These are phyloP conservation scores for Pheosia tremula DNA, from an alignment of 2,888 invertebrate genomes.

Conservation along the genomic window DNA sequence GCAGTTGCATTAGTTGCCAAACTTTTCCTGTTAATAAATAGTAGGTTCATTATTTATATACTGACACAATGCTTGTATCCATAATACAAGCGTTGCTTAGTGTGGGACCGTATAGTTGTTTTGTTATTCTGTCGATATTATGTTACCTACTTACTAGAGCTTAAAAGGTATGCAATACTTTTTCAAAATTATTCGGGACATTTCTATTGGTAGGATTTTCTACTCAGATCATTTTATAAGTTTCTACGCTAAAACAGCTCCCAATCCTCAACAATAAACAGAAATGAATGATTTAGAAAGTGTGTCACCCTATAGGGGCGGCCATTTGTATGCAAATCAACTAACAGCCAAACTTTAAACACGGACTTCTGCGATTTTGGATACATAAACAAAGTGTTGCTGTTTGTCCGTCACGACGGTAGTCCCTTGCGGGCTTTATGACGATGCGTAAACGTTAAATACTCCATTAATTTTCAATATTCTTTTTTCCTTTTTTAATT, in stretches of 20 bases:
- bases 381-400: slow-evolving; percentile 48
- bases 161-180: too few relatives aligned
- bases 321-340: slow-evolving; percentile 76
- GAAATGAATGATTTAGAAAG: slow-evolving; percentile 68
- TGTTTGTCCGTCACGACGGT: slow-evolving; percentile 43
- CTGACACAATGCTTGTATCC: too few relatives aligned
- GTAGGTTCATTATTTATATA: too few relatives aligned
- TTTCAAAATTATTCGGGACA: too few relatives aligned
- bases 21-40: background rate
- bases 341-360: slow-evolving; percentile 48
- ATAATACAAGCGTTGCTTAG: background rate
- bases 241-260: slow-evolving; percentile 12
- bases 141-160: too few relatives aligned
- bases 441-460: too few relatives aligned
- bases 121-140: too few relatives aligned
- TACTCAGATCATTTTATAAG: too few relatives aligned
- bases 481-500: too few relatives aligned
- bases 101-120: too few relatives aligned
- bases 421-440: slow-evolving; percentile 33
- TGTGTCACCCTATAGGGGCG: slow-evolving; percentile 55
- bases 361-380: slow-evolving; percentile 31
- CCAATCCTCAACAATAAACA: slow-evolving; percentile 30
- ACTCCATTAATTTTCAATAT: too few relatives aligned
- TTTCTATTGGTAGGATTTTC: too few relatives aligned
- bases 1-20: background rate